Evolutionary conservation across 2,888 invertebrate genomes (phyloP).

Genomic region (Phengaris alcon): DNA sequence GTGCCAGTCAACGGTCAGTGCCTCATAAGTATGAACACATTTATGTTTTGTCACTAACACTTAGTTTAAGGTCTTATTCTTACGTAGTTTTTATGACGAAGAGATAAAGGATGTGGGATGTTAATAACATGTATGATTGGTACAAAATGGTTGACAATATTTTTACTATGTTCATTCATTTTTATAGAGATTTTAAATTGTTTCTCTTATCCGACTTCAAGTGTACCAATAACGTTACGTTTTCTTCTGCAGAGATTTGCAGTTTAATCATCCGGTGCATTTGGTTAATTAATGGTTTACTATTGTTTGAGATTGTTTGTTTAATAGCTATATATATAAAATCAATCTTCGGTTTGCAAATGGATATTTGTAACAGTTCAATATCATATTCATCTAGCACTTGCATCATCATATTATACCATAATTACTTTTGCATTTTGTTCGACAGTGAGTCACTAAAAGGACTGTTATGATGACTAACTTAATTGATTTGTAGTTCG

Average conservation of each 20-base stretch:
- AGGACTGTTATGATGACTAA: constrained; percentile 61
- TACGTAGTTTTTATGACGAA: constrained; percentile 15
- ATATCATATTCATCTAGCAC: constrained; percentile 17
- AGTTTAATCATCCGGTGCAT: neutral
- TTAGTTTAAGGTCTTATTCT: constrained; percentile 38
- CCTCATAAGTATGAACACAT: constrained; percentile 77
- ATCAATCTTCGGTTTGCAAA: neutral
- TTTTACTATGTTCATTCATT: constrained; percentile 3
- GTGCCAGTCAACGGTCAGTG: constrained; percentile 88
- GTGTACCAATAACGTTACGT: neutral
- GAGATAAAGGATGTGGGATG: neutral
- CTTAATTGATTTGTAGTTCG: constrained; percentile 70
- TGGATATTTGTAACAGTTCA: neutral
- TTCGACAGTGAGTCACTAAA: constrained; percentile 60
- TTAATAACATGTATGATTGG: neutral
- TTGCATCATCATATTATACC: constrained; percentile 11
- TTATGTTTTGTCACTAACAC: constrained; percentile 75
- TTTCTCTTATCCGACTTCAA: neutral
- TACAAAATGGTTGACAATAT: neutral
- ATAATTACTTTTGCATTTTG: constrained; percentile 45
- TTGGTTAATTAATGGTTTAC: neutral
- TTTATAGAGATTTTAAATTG: neutral
- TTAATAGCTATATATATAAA: neutral
- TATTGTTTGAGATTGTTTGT: neutral
- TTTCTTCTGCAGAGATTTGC: neutral